These are phyloP conservation scores for Natrix natrix DNA, from an alignment of 2,797 vertebrate genomes.

Conservation along the genomic window DNA sequence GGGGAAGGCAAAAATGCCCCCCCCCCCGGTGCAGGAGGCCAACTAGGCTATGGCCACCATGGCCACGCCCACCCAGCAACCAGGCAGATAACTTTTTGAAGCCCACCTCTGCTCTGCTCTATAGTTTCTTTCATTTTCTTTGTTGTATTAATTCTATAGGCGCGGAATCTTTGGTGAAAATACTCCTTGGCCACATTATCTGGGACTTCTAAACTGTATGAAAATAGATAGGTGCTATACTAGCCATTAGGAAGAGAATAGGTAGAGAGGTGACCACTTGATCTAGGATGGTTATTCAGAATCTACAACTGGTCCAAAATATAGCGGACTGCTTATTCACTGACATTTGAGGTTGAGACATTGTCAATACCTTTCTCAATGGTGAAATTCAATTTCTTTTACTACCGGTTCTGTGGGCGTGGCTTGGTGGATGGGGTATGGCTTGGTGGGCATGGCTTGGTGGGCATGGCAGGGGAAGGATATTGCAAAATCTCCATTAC, in stretches of 20 bases:
- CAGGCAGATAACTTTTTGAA: too few species aligned
- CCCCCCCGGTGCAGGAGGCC: too few species aligned
- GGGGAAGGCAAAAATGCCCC: too few species aligned
- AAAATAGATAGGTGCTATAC: neutral
- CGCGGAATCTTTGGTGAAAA: neutral
- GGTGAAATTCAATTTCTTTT: too few species aligned
- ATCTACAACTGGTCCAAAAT: neutral
- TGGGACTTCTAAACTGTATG: neutral
- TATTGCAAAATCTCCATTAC: too few species aligned
- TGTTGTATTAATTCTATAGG: neutral
- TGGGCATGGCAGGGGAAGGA: too few species aligned
- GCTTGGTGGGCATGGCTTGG: too few species aligned
- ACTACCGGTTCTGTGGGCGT: too few species aligned
- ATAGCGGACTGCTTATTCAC: neutral
- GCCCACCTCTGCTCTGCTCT: neutral
- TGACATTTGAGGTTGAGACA: neutral
- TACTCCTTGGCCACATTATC: neutral
- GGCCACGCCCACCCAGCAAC: too few species aligned
- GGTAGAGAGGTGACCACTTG: neutral
- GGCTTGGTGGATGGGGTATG: too few species aligned
- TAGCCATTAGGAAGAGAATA: neutral
- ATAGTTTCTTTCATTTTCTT: neutral
- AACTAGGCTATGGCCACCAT: too few species aligned
- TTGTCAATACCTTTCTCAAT: neutral
- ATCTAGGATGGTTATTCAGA: neutral